phyloP scores from a whole-genome alignment of 35 echinoderm and acorn worm species.

The Apostichopus japonicus region DNA sequence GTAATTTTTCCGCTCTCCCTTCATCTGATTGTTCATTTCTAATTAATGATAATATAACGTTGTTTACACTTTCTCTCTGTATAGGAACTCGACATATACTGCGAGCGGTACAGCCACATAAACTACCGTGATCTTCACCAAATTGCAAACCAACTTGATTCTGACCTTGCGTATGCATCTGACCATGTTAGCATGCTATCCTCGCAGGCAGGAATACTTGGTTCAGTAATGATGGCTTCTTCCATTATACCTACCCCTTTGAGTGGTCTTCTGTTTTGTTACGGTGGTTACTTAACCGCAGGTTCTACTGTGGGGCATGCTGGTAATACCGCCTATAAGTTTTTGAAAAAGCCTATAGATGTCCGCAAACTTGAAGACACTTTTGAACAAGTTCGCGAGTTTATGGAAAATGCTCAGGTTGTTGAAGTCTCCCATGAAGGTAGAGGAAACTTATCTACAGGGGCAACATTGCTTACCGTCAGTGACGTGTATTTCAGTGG shows the following conservation, averaged over 20 bases:
- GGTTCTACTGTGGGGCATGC: background rate
- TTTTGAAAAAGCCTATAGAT: background rate
- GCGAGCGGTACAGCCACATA: background rate
- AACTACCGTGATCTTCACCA: background rate
- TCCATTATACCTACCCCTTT: background rate
- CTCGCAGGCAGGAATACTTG: background rate
- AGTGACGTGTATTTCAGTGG: background rate
- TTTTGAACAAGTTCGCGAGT: background rate
- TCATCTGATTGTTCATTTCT: too few relatives aligned
- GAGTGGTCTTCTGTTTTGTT: background rate
- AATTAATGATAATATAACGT: too few relatives aligned
- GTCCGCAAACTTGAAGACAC: background rate
- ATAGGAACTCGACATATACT: background rate
- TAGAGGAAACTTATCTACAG: background rate
- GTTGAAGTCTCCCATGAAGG: background rate
- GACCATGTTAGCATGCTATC: background rate
- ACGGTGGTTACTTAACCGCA: slow-evolving; percentile 4
- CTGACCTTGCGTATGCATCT: background rate
- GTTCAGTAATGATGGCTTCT: background rate
- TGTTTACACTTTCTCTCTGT: too few relatives aligned
- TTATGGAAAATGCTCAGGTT: background rate
- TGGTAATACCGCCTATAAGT: background rate
- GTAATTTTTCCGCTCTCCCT: too few relatives aligned
- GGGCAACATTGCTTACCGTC: background rate
- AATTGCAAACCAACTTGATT: background rate